Evolutionary conservation across 2,797 vertebrate species (phyloP).

Genomic region (Eulemur albifrons): DNA sequence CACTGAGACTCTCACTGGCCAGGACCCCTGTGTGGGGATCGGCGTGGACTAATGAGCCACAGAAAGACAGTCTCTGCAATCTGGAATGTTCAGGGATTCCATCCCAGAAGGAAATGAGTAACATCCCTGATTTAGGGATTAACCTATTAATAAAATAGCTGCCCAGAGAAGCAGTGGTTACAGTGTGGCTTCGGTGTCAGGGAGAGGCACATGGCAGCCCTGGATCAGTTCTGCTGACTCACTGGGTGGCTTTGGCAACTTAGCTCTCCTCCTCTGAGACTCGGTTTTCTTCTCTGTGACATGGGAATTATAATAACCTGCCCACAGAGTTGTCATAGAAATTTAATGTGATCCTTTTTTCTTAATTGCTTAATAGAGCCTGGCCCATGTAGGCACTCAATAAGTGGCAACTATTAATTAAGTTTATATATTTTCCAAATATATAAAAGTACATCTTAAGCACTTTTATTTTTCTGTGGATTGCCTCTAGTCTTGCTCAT

Average conservation of each 20-base stretch:
- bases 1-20: not conserved
- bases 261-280: not conserved
- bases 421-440: not conserved
- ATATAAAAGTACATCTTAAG: not conserved
- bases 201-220: not conserved
- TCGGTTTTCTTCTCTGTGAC: not conserved
- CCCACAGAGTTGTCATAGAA: not conserved
- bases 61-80: constrained; percentile 9
- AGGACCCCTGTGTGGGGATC: not conserved
- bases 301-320: not conserved
- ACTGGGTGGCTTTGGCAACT: not conserved
- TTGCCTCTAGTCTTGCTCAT: not conserved
- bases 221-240: not conserved
- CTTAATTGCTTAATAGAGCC: not conserved
- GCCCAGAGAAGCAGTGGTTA: not conserved
- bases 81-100: constrained; percentile 41
- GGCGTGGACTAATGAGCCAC: not conserved
- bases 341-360: not conserved
- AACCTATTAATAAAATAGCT: not conserved
- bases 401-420: not conserved
- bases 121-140: not conserved
- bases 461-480: not conserved
- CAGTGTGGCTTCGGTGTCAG: not conserved
- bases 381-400: not conserved
- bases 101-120: constrained; percentile 58